A percentile compares a stretch with the other conserved stretches of the same genome.
Conservation (phyloP, 2,888 invertebrate genomes). For the Venustoraphidia nigricollis region DNA sequence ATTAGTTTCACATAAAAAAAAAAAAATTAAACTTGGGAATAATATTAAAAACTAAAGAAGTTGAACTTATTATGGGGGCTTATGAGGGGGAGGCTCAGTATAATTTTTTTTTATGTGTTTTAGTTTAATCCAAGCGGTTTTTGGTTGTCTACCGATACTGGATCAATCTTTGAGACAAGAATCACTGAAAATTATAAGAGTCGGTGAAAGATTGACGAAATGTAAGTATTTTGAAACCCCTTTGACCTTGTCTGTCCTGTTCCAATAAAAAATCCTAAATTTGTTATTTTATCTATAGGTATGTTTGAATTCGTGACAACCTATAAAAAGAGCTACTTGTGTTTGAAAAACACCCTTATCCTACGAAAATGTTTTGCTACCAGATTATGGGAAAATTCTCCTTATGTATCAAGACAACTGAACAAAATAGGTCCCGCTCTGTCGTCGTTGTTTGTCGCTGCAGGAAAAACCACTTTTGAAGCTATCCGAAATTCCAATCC, state of each 20-base stretch:
- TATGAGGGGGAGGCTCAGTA: too few species aligned
- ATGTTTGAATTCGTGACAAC: slow-evolving; percentile 39
- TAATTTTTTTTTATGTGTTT: slow-evolving; percentile 11
- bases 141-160: slow-evolving; percentile 50
- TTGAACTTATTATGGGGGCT: too few species aligned
- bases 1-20: too few species aligned
- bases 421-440: slow-evolving; percentile 53
- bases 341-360: slow-evolving; percentile 40
- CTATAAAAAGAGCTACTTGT: slow-evolving; percentile 27
- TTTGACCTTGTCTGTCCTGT: background rate
- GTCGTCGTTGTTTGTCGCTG: slow-evolving; percentile 43
- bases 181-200: slow-evolving; percentile 47
- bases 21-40: too few species aligned
- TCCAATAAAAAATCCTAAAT: background rate
- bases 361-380: slow-evolving; percentile 51
- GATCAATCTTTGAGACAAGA: slow-evolving; percentile 58
- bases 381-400: slow-evolving; percentile 61
- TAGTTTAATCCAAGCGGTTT: slow-evolving; percentile 59
- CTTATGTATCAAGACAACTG: slow-evolving; percentile 50
- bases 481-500: slow-evolving; percentile 49
- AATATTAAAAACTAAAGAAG: too few species aligned
- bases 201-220: slow-evolving; percentile 49
- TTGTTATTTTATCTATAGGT: slow-evolving; percentile 25
- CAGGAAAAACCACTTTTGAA: slow-evolving; percentile 50
- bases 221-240: slow-evolving; percentile 32